Base-by-base conservation (phyloP, 2,113 vertebrate species). In the Poecile atricapillus region DNA sequence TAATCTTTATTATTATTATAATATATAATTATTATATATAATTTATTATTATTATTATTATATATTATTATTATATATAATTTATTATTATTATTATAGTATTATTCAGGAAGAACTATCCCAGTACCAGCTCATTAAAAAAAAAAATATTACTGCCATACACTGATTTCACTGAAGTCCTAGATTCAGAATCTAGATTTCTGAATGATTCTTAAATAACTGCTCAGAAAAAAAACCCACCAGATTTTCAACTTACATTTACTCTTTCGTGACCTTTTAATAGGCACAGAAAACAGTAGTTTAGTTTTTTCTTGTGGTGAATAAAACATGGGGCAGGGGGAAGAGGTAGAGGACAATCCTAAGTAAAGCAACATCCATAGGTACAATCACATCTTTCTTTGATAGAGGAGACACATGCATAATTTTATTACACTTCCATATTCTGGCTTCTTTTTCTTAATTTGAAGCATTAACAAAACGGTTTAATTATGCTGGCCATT, bases 321-420 rank as follows among this genome's bases (percentile, higher is more conserved):
- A 58, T 46, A 49, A 85, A 85, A 75, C 17, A 8, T n/a, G 10
- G 15, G 9, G 5, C 0, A 2, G 5, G 5, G 31, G 17, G 19
- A 44, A 15, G 13, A 79, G 4, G 30, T 47, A 71, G 56, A 86
- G 21, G 16, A 55, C 8, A 86, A 83, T 39, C 21, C 37, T 52
- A 83, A 80, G 44, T 62, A 87, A 84, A 78, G 46, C 15, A 93
- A 13, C 25, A 82, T 41, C 21, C n/a, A 41, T 4, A 31, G 15
- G 22, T 71, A 20, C 0, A 0, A 50, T 69, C 74, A 14, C 22
- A 52, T 74, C 22, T 87, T 68, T 56, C 22, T 93, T 96, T 30
- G 60, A 21, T 0, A 37, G 15, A 22, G 24, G 44, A 76, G 27
- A 77, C n/a, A 77, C 0, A 2, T 22, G 60, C 3, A 43, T 35